Evolutionary conservation across 92 coral and sea anemone species (phyloP).

Genomic region (Parazoanthus swiftii): DNA sequence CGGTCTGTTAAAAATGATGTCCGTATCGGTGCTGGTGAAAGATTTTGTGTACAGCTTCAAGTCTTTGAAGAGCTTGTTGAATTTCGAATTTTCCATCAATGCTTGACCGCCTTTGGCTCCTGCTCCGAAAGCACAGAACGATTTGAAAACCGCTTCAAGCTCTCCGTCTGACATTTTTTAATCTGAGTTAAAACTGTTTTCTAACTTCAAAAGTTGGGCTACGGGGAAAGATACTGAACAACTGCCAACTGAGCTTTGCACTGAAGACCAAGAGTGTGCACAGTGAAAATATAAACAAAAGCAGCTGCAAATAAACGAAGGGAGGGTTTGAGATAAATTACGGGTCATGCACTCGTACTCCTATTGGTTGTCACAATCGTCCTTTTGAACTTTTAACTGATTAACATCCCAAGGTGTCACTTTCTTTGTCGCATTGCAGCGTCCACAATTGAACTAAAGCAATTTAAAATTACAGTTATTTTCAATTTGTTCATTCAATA

Average conservation of each 20-base stretch:
- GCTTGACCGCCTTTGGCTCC: slow-evolving; percentile 52
- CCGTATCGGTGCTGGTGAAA: slow-evolving; percentile 56
- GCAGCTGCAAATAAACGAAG: not conserved
- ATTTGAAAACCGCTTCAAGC: slow-evolving; percentile 43
- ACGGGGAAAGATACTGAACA: not conserved
- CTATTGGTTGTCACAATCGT: not conserved
- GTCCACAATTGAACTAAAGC: too few species aligned
- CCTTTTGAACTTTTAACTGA: not conserved
- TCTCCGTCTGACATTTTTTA: slow-evolving; percentile 31
- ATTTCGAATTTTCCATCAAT: slow-evolving; percentile 53
- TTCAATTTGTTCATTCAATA: not conserved
- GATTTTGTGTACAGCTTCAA: slow-evolving; percentile 48
- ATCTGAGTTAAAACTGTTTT: not conserved
- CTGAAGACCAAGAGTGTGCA: not conserved
- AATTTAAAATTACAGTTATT: not conserved
- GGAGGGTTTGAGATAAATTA: not conserved
- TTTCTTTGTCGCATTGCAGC: too few species aligned
- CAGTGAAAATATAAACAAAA: not conserved
- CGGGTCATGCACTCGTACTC: not conserved
- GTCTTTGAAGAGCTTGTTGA: slow-evolving; percentile 54
- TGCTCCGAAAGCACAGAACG: slow-evolving; percentile 61
- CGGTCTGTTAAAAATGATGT: slow-evolving; percentile 58
- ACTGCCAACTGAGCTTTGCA: not conserved
- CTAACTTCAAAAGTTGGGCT: not conserved
- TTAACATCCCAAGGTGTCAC: not conserved